Percentiles rank a stretch among this genome's conserved stretches.
phyloP scores from a whole-genome alignment of 1,140 invertebrate species.

The Pararge aegeria region DNA sequence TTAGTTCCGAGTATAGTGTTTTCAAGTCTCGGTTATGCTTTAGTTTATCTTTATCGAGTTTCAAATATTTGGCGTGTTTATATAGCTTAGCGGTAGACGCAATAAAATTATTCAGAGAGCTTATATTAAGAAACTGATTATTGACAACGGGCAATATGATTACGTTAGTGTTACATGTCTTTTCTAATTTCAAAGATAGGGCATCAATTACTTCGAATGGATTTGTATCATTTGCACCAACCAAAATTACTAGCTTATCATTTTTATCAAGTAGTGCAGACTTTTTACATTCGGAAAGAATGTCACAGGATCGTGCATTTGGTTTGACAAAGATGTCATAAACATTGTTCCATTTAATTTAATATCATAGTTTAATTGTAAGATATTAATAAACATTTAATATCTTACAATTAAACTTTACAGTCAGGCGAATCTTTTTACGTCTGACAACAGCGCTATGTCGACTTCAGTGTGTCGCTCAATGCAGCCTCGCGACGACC shows the following conservation, averaged over 20 bases:
- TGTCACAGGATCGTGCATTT: not conserved
- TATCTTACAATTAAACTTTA: too few relatives aligned
- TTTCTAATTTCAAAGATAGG: not conserved
- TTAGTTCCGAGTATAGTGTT: not conserved
- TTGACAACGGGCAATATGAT: not conserved
- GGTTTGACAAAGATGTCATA: not conserved
- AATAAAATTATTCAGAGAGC: not conserved
- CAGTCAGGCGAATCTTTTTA: too few relatives aligned
- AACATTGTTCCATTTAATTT: slow-evolving; percentile 1
- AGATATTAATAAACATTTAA: too few relatives aligned
- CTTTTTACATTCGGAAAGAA: not conserved
- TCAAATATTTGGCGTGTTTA: not conserved
- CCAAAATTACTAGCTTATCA: not conserved
- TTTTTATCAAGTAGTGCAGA: not conserved
- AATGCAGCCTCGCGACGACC: slow-evolving; percentile 33
- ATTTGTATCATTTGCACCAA: slow-evolving; percentile 6
- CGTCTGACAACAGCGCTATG: too few relatives aligned
- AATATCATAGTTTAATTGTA: too few relatives aligned
- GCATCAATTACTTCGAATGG: not conserved
- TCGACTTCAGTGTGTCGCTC: not conserved
- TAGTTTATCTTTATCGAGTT: not conserved
- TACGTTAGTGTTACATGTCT: not conserved
- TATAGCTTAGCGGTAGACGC: not conserved
- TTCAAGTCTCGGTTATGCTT: not conserved
- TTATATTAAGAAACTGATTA: not conserved